Conservation (phyloP, 2,888 invertebrate genomes). For the Drymonia ruficornis region DNA sequence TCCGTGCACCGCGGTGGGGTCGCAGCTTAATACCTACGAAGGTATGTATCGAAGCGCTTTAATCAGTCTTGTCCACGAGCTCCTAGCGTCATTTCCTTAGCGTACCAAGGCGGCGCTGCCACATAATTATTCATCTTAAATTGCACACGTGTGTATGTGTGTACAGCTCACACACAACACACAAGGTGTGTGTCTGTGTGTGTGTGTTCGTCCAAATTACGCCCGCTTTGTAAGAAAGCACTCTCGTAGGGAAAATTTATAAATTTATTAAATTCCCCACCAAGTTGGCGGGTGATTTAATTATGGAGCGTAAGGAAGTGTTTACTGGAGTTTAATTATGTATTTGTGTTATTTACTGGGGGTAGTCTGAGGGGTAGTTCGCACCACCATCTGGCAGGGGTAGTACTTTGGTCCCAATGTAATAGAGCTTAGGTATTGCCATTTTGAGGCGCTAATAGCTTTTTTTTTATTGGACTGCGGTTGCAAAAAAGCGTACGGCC, state of each 20-base stretch:
- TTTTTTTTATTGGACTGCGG: too few species aligned
- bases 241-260: constrained; percentile 70
- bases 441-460: too few species aligned
- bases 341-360: constrained; percentile 4
- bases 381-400: too few species aligned
- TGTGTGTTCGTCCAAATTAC: constrained; percentile 65
- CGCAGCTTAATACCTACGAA: too few species aligned
- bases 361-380: too few species aligned
- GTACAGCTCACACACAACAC: constrained; percentile 22
- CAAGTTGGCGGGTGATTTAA: constrained; percentile 45
- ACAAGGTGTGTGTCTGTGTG: constrained; percentile 13
- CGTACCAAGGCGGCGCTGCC: constrained; percentile 77
- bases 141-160: constrained; percentile 76
- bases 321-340: constrained; percentile 2
- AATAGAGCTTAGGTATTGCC: too few species aligned
- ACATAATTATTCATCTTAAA: constrained; percentile 85
- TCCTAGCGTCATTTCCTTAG: constrained; percentile 51
- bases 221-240: constrained; percentile 71
- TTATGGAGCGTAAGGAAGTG: constrained; percentile 21
- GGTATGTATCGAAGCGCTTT: too few species aligned
- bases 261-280: constrained; percentile 72
- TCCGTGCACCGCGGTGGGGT: too few species aligned
- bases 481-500: too few species aligned
- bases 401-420: too few species aligned
- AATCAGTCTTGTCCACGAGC: constrained; percentile 51